Evolutionary conservation across 2,888 invertebrate genomes (phyloP), one percentile per base, ranked within the genome.

Genomic region (Synanthedon andrenaeformis): DNA sequence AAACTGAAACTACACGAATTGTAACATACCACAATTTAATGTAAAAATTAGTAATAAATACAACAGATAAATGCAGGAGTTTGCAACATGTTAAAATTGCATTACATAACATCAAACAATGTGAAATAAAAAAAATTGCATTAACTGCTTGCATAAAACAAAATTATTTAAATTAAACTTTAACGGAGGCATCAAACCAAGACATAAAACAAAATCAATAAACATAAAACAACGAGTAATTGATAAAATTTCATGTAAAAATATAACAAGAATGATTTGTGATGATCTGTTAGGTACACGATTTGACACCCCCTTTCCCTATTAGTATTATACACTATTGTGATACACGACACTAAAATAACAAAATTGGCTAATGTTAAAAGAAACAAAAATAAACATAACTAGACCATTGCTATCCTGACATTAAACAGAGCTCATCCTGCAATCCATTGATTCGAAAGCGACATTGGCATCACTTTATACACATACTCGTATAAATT

Each of bases 1-100:
- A 74, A 75, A 87, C 85, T 85, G 86, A 87, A 87, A 87, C 87
- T 85, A 86, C 87, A 86, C 76, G 74, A 70, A 78, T 84, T 85
- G 89, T 90, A 91, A 90, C 90, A 90, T 90, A 90, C 90, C 90
- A 90, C 90, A 90, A 90, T 90, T 89, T 90, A 91, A 91, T 90
- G 90, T 90, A 90, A 91, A 90, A 90, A 91, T 90, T 90, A 90
- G 90, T 90, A 90, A 90, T 88, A 90, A 90, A 89, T 90, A 88
- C 88, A 89, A 88, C 88, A 88, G 88, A 89, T 90, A 90, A 90
- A 90, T 90, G 90, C 90, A 89, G 89, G 89, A 88, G 85, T 89
- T 89, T 89, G 89, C 89, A 89, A 86, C 81, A 82, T 85, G 86
- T 82, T 81, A 85, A 82, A 82, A 84, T 86, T 88, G 88, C 89